Percentiles rank a stretch among this genome's conserved stretches.
Conservation (phyloP, 2,888 invertebrate species). For the Pristionchus maxplancki region DNA sequence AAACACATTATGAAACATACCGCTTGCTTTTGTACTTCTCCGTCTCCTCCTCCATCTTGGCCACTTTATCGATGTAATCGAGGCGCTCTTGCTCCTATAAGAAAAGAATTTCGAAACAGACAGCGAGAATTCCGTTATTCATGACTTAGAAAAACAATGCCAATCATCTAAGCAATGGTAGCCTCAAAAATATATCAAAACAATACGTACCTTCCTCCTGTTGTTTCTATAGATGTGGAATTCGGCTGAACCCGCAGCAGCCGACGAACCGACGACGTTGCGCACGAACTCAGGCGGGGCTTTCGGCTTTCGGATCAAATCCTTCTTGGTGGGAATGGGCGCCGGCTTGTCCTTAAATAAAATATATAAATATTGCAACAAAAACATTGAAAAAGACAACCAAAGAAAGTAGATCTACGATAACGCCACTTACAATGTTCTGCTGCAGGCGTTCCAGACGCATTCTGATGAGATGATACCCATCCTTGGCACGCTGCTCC, state of each 20-base stretch:
- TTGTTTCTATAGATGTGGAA: constrained; percentile 99
- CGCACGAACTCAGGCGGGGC: constrained; percentile 93
- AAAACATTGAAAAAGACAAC: neutral
- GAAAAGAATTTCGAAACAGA: neutral
- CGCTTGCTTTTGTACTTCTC: constrained; percentile 87
- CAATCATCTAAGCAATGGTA: too few relatives aligned
- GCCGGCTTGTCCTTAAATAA: constrained; percentile 89
- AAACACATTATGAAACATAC: neutral
- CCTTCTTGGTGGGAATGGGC: constrained; percentile 90
- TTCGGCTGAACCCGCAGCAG: constrained; percentile 98
- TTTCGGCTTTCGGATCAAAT: constrained; percentile 83
- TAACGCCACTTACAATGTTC: constrained; percentile 74
- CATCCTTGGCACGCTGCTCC: constrained; percentile 70
- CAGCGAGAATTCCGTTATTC: too few relatives aligned
- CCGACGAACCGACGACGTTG: constrained; percentile 99
- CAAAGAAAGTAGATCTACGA: too few relatives aligned
- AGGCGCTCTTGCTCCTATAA: constrained; percentile 90
- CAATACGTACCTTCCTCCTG: constrained; percentile 84
- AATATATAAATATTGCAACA: neutral
- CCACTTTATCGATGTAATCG: constrained; percentile 92
- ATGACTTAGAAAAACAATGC: too few relatives aligned
- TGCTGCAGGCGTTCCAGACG: constrained; percentile 70
- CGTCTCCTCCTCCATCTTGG: constrained; percentile 89
- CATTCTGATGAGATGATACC: constrained; percentile 73
- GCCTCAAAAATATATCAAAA: too few relatives aligned